Evolutionary conservation across 2,888 invertebrate genomes (phyloP), one percentile per base, ranked within the genome.

Genomic region (Abrostola triplasia): DNA sequence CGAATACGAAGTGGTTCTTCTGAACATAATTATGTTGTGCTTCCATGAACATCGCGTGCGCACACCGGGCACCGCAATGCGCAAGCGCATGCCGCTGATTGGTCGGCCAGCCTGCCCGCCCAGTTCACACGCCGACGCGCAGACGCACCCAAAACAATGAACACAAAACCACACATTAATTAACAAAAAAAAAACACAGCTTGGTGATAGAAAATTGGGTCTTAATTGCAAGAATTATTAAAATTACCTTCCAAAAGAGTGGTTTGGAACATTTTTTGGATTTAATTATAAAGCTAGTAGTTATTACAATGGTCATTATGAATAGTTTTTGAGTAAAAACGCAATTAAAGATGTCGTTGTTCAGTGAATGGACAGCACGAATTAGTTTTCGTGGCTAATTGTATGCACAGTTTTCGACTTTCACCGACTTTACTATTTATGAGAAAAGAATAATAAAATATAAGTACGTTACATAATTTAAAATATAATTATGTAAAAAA

Each of bases 121-220:
- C 90, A 84, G 87, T 88, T 86, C 83, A 79, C 81, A 81, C 70
- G 80, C 76, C 72, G 74, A 83, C 73, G 85, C 84, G 79, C 83
- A 82, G 82, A 55, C 70, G 67, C 58, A 67, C 74, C 75, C 77
- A 75, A 83, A 86, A 86, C 88, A 88, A 89, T 87, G 84, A 64
- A 60, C 51, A 56, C 47, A 71, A 62, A 68, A 64, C 56, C 73
- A 62, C 50, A 51, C 77, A 60, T 51, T 77, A 62, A 74, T 77
- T 68, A 77, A 63, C 62, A 68, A 62, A 62, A 55, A 59, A 59
- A 56, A 54, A 53, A 12, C 12, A 48, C 54, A 59, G 63, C 42
- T 41, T 56, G 9, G 47, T 77, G 51, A 68, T 73, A 77, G 53
- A 69, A 63, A 60, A 72, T 65, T 51, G 50, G 55, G 64, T 7